Evolutionary conservation across 2,113 vertebrate genomes (phyloP), one percentile per base, ranked within the genome.

Genomic region (Brachyhypopomus occidentalis): DNA sequence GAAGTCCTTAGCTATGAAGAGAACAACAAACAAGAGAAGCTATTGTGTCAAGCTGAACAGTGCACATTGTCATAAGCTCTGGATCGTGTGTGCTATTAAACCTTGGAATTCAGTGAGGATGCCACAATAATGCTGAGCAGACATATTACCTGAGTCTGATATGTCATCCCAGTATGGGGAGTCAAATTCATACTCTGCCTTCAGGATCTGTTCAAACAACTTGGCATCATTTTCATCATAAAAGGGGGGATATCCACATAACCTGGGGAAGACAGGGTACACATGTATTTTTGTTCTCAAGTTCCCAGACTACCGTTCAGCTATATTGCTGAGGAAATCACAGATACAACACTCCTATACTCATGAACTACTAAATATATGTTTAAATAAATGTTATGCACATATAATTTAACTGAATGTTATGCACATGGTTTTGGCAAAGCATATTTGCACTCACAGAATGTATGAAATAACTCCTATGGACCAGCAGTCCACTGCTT

Each of bases 101-200:
- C 12, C 55, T 59, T 17, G 25, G 30, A 59, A 69, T 41, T 59
- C 8, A 75, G 16, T 23, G 17, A 17, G 3, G 2, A 38, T 12
- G 14, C n/a, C 5, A 63, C 0, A 72, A 23, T 22, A 36, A 7
- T 59, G 4, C n/a, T 2, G 55, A 41, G 23, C 14, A 59, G 14
- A 23, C 16, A 17, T 41, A 62, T 22, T 93, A 99, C 98, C 98
- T 69, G 98, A 99, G 79, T 99, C 98, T 0, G 97, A 99, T 92
- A 99, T 99, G 90, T 98, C 97, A 0, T 99, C 98, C 98, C 98
- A 99, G 89, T 99, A 99, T 9, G 98, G 98, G 73, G 97, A 97
- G 89, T 99, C 98, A 12, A 99, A 99, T 88, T 99, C 98, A 0
- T 98, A 99, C 86, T 99, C 98, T 0, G 98, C 97, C 91, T 94